Base-by-base conservation (phyloP, 2,113 vertebrate genomes). In the Plotosus lineatus region DNA sequence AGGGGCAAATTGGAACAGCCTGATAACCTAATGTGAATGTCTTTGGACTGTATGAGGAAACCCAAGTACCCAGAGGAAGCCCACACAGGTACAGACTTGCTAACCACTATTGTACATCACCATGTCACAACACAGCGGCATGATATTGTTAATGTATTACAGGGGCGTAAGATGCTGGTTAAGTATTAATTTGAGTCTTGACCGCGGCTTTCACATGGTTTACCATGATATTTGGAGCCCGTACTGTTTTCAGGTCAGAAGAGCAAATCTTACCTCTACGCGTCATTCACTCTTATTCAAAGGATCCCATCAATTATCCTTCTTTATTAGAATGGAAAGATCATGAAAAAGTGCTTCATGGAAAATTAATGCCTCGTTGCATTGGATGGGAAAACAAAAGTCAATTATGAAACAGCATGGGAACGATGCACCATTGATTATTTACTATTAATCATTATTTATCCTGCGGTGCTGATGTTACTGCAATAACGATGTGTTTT, bases 311-410 rank as follows among this genome's bases (percentile, higher is more conserved):
- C 26, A 33, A 44, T 71, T 71, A 68, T 79, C 23, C 51, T 19
- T 2, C 5, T 36, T 42, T 38, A 51, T 51, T 51, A 73, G 28
- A 31, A 33, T 38, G 72, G 21, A 38, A 55, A 53, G 33, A 38
- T 23, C n/a, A 51, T 40, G 36, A 56, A 42, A 23, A 40, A 51
- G 36, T 44, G 26, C 51, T 12, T 42, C 51, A 56, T 75, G 33
- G 17, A 75, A 55, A 56, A 75, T 75, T 36, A 56, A 56, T 75
- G 73, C 51, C 33, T 56, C n/a, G 23, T 56, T 75, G 50, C 50
- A 56, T 40, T 36, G 36, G 51, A 23, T 55, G 50, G 28, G 26
- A 73, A 46, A 72, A 31, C 46, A 48, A 26, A 46, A 23, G 71
- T 74, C 48, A 53, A 38, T 51, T 74, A 53, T 50, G 48, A 53